A percentile compares a stretch with the other conserved stretches of the same genome.
Evolutionary conservation across 2,797 vertebrate species (phyloP).

Genomic region (Cryptoprocta ferox): DNA sequence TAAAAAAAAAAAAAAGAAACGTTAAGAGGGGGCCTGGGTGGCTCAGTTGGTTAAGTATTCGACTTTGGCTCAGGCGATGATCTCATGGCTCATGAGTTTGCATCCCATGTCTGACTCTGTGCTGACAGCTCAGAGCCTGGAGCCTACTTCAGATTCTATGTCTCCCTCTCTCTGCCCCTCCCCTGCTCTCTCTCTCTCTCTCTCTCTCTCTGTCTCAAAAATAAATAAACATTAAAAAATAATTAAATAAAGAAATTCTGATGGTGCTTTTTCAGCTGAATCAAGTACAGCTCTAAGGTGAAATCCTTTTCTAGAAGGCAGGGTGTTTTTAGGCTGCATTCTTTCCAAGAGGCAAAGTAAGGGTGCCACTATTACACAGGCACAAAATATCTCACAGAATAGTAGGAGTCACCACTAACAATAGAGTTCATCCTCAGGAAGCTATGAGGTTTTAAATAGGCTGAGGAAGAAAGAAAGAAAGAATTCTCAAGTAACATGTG

Average conservation of each 20-base stretch:
- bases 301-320: background rate
- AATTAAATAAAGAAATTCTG: background rate
- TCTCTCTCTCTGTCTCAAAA: too few species aligned
- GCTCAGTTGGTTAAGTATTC: too few species aligned
- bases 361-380: accelerated
- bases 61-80: too few species aligned
- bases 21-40: too few species aligned
- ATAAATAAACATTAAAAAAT: too few species aligned
- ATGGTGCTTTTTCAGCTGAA: background rate
- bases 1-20: too few species aligned
- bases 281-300: background rate
- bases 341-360: background rate
- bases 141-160: too few species aligned
- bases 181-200: too few species aligned
- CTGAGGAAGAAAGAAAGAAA: background rate
- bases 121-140: too few species aligned
- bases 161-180: too few species aligned
- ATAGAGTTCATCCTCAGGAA: background rate
- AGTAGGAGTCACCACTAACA: background rate
- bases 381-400: background rate
- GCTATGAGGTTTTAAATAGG: background rate
- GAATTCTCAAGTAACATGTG: background rate
- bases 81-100: too few species aligned
- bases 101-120: too few species aligned
- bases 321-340: background rate